Evolutionary conservation across 2,797 vertebrate genomes (phyloP), one percentile per base, ranked within the genome.

Genomic region (Sebastes flavidus): DNA sequence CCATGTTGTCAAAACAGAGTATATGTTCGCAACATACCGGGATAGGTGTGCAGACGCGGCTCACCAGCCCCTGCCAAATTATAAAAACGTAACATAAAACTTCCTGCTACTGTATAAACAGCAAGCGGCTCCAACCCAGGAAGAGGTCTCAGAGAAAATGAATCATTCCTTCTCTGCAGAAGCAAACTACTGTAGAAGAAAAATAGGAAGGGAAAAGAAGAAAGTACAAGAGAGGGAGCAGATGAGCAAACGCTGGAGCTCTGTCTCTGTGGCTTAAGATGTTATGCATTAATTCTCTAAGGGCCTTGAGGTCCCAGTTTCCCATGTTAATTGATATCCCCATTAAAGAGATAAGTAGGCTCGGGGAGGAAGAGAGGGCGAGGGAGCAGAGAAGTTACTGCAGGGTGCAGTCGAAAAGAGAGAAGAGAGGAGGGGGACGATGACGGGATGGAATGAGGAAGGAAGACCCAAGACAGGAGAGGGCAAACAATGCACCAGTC

Each of bases 301-400:
- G 85, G 88, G 86, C 87, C 84, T 87, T 72, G 70, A 80, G 86
- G 89, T 91, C 83, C 87, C 76, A 84, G 74, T 81, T 86, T 89
- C 88, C 88, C 81, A 80, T 93, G 90, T 91, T 94, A 92, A 94
- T 93, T 93, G 91, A 94, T 94, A 91, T 90, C 87, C 87, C 87
- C 84, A 92, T 94, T 93, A 91, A 91, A 87, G 80, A 92, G 88
- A 92, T 91, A 86, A 91, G 91, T 85, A 77, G 79, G 54, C 79
- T 77, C 13, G 11, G n/a, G 81, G 82, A 87, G 81, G 66, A 80
- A 36, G 72, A 85, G 75, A 72, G 65, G 80, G 78, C 80, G 20
- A 80, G 78, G 72, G 91, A 88, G 87, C 88, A 85, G 79, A 84
- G 80, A 80, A 75, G 77, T 90, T 86, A 88, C 82, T 85, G 82